Evolutionary conservation across 2,113 vertebrate genomes (phyloP).

Genomic region (Thunnus maccoyii): DNA sequence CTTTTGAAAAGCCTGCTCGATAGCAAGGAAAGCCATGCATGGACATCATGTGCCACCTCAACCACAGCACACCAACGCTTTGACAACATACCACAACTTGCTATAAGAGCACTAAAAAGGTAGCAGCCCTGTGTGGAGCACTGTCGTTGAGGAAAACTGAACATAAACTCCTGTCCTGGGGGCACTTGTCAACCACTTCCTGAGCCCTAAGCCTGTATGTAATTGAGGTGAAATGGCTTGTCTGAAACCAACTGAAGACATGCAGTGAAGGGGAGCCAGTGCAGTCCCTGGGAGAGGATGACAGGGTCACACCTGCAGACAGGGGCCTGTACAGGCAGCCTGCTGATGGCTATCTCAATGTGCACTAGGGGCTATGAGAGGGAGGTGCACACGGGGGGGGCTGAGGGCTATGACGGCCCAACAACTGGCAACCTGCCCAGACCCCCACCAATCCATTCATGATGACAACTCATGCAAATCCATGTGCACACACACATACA

Average conservation of each 20-base stretch:
- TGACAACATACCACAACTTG: not conserved
- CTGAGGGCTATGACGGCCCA: conserved; percentile 4
- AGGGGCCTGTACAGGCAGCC: conserved; percentile 46
- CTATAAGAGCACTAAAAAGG: conserved; percentile 4
- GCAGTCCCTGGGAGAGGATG: conserved; percentile 45
- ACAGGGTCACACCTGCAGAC: conserved; percentile 60
- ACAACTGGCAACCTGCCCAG: conserved; percentile 40
- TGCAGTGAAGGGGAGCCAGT: conserved; percentile 21
- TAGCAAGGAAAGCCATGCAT: not conserved
- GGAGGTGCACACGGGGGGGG: conserved; percentile 10
- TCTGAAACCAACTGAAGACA: conserved; percentile 61
- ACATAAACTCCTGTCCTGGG: conserved; percentile 29
- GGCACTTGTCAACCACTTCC: conserved; percentile 64
- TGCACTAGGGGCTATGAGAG: conserved; percentile 14
- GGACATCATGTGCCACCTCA: not conserved
- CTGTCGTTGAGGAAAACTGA: conserved; percentile 23
- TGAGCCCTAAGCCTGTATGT: conserved; percentile 52
- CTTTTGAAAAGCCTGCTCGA: not conserved
- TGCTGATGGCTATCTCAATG: conserved; percentile 54
- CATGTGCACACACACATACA: not conserved
- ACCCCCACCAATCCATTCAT: conserved; percentile 12
- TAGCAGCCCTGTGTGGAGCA: conserved; percentile 30
- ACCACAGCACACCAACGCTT: not conserved
- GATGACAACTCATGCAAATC: conserved; percentile 24
- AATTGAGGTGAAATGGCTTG: conserved; percentile 60